These are phyloP conservation scores for Globodera ellingtonae DNA, from an alignment of 1,140 invertebrate genomes.

Conservation along the genomic window DNA sequence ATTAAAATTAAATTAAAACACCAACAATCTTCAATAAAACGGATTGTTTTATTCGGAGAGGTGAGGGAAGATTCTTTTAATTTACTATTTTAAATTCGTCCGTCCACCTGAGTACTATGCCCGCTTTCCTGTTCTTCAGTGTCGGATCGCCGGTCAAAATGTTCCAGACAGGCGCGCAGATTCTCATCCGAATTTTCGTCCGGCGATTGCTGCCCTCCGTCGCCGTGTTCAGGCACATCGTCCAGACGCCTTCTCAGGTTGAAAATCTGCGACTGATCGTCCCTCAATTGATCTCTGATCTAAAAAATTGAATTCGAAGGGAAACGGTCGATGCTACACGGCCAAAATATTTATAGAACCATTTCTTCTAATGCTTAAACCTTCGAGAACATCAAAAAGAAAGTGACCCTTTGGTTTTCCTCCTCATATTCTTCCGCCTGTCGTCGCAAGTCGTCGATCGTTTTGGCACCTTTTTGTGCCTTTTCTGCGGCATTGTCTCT, in stretches of 20 bases:
- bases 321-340: too few relatives aligned
- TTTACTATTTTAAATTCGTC: not conserved
- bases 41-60: too few relatives aligned
- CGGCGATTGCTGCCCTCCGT: not conserved
- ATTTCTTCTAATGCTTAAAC: too few relatives aligned
- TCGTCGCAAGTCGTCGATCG: slow-evolving; percentile 6
- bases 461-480: not conserved
- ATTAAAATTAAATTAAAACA: not conserved
- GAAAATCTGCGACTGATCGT: slow-evolving; percentile 18
- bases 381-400: not conserved
- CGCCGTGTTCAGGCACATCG: not conserved
- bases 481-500: slow-evolving; percentile 15
- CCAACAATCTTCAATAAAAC: too few relatives aligned
- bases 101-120: slow-evolving; percentile 3
- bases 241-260: not conserved
- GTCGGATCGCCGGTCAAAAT: not conserved
- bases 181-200: slow-evolving; percentile 15
- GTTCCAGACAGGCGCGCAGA: not conserved
- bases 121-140: not conserved
- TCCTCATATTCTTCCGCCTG: slow-evolving; percentile 10
- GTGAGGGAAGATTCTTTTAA: too few relatives aligned
- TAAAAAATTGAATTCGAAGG: not conserved
- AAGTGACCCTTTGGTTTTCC: slow-evolving; percentile 13
- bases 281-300: slow-evolving; percentile 16
- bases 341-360: not conserved